Base-by-base conservation (phyloP, 2,888 invertebrate species). In the Lymantria monacha region DNA sequence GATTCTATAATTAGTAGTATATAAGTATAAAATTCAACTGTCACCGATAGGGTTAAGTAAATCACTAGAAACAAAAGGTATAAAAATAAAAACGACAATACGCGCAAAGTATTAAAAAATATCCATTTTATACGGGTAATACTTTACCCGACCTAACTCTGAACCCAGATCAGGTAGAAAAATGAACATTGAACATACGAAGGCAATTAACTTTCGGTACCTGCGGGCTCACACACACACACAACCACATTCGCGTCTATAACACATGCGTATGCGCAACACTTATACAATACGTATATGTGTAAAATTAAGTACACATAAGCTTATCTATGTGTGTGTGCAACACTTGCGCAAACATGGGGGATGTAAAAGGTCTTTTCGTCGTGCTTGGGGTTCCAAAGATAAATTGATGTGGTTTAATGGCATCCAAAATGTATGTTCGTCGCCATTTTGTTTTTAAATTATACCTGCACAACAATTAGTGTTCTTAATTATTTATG, bases 121-220 rank as follows among this genome's bases (percentile, higher is more conserved):
- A 52, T 51, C 56, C 31, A 36, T 58, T 61, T 58, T 61, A 48
- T 67, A 59, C 5, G 49, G 56, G 53, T 68, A 66, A 65, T 64
- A 62, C 66, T 55, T 49, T 64, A 61, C 61, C 70, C 73, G 57
- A 59, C 63, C 70, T 71, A 69, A 72, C 72, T 76, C 72, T 60
- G 63, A 56, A 62, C 63, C 61, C 73, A 71, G 56, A 67, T 65
- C 88, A 88, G 88, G 89, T 87, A 89, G 84, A 84, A 75, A 69
- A 72, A 81, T 80, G 81, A 83, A 77, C 81, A 87, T 84, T 86
- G 87, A 83, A 87, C 87, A 90, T 87, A 89, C 86, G 84, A 86
- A 83, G 84, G 85, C 90, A 89, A 90, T 90, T 91, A 89, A 87
- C 87, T 82, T 83, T 80, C 72, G 81, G 82, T 89, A 89, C 88